These are phyloP conservation scores for Xanthia icteritia DNA, from an alignment of 2,888 invertebrate genomes.

Conservation along the genomic window DNA sequence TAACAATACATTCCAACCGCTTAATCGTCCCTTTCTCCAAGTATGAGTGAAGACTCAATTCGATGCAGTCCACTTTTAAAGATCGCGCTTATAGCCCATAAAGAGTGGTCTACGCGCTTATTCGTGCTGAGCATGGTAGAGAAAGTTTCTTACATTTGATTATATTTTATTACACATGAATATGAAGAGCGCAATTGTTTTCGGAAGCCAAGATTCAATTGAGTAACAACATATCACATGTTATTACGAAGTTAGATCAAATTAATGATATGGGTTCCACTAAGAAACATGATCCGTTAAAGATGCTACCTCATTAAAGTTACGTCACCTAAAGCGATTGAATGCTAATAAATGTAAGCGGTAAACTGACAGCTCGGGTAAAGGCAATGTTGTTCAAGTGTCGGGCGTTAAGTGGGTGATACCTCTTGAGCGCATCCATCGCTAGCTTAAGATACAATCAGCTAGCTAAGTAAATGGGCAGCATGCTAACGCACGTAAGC, in stretches of 20 bases:
- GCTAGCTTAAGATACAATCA: slow-evolving; percentile 44
- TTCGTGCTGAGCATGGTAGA: slow-evolving; percentile 74
- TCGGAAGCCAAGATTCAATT: slow-evolving; percentile 46
- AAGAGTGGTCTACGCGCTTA: slow-evolving; percentile 72
- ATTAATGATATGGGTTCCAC: neutral
- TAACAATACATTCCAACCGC: slow-evolving; percentile 34
- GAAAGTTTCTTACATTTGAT: slow-evolving; percentile 68
- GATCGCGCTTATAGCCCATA: slow-evolving; percentile 72
- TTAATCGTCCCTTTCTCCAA: slow-evolving; percentile 62
- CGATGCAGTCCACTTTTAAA: slow-evolving; percentile 73
- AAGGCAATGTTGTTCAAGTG: slow-evolving; percentile 33
- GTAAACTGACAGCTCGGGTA: slow-evolving; percentile 31
- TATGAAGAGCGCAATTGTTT: slow-evolving; percentile 47
- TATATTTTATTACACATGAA: slow-evolving; percentile 53
- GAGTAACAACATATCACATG: no score
- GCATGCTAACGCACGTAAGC: slow-evolving; percentile 12
- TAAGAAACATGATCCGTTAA: slow-evolving; percentile 21
- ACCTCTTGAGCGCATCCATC: slow-evolving; percentile 16
- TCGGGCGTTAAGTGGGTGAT: slow-evolving; percentile 30
- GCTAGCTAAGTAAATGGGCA: slow-evolving; percentile 11
- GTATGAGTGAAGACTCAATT: slow-evolving; percentile 64
- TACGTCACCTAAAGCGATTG: slow-evolving; percentile 23
- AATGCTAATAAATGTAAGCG: slow-evolving; percentile 13
- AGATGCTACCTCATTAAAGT: slow-evolving; percentile 15
- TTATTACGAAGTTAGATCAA: no score